Base-by-base conservation (phyloP, 2,113 vertebrate genomes). In the Microtus montanus region DNA sequence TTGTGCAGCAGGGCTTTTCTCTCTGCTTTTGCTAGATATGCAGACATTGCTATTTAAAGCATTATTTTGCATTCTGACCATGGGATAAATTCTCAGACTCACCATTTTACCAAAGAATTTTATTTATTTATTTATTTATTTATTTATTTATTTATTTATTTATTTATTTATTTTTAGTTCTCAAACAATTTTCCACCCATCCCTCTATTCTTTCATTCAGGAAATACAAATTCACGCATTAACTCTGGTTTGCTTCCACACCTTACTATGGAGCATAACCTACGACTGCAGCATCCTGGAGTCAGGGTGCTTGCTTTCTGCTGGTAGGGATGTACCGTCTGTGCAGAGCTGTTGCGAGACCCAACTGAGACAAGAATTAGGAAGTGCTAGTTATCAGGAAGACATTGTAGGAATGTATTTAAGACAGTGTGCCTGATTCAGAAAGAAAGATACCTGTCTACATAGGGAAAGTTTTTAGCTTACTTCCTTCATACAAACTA, bases 281-380 rank as follows among this genome's bases (percentile, higher is more conserved):
- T 87, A 35, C 26, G 22, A 82, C 68, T 44, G 14, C 0, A 78
- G 44, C 12, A 77, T 73, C 52, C 17, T 49, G 38, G 17, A 58
- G 8, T 52, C 54, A 66, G 33, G 26, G 44, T 41, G 64, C 63
- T 52, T 71, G 17, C 54, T 84, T 30, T 26, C 54, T 5, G 7
- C 44, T 47, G 41, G 30, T 73, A 7, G 17, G 49, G 77, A 61
- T 10, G 22, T 10, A 12, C 47, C 28, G 47, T 82, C 79, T 38
- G 28, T 5, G 0, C 13, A 63, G 47, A 30, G 35, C 35, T 68
- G 47, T 7, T 78, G 6, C 38, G 33, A 87, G 75, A 58, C 63
- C 54, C 4, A 22, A 93, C 61, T 24, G 20, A 96, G 63, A 83
- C 71, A 93, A 97, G 92, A 97, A 83, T 87, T 78, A 92, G 22